Percentiles rank a stretch among this genome's conserved stretches.
phyloP scores from a whole-genome alignment of 2,888 invertebrate genomes.

The Dione vanillae region DNA sequence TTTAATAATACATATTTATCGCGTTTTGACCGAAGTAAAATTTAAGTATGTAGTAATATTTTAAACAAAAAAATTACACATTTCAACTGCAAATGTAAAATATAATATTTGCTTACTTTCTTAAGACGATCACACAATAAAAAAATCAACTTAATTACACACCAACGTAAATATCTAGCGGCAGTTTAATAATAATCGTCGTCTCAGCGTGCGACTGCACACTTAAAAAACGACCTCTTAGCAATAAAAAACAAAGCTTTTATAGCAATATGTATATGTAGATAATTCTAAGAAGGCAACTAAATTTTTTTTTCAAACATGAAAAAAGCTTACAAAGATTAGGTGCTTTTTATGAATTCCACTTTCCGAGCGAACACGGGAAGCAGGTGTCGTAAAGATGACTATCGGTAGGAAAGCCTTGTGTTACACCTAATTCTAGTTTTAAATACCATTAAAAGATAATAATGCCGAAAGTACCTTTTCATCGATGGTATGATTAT shows the following conservation, averaged over 20 bases:
- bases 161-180: background rate
- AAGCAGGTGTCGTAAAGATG: conserved; percentile 43
- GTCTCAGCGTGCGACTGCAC: background rate
- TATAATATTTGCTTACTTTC: background rate
- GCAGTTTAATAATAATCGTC: background rate
- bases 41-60: too few species aligned
- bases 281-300: conserved; percentile 44
- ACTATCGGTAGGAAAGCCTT: conserved; percentile 35
- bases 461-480: background rate
- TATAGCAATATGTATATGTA: conserved; percentile 30
- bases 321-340: conserved; percentile 47
- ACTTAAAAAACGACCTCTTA: background rate
- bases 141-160: background rate
- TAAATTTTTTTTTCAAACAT: conserved; percentile 13
- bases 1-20: too few species aligned
- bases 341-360: conserved; percentile 10
- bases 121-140: background rate
- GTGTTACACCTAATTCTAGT: conserved; percentile 27
- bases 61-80: too few species aligned
- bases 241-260: conserved; percentile 27
- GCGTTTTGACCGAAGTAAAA: too few species aligned
- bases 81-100: background rate
- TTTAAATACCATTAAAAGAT: conserved; percentile 20
- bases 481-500: background rate
- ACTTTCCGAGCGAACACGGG: conserved; percentile 24